Conservation (phyloP, 2,888 invertebrate genomes). For the Plebejus argus region DNA sequence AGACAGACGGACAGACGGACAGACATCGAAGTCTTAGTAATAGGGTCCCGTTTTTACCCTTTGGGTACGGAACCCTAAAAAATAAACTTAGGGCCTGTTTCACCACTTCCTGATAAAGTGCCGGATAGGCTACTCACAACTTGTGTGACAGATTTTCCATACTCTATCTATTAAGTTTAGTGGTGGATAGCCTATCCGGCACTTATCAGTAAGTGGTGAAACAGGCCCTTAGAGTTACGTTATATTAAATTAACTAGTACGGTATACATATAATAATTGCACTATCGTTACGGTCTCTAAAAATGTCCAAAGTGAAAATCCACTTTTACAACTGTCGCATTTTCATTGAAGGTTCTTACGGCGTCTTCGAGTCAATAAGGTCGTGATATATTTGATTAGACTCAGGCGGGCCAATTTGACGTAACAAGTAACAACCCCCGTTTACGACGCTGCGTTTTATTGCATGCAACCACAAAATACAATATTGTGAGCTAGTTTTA, state of each 20-base stretch:
- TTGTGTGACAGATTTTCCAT: too few relatives aligned
- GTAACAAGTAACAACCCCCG: conserved; percentile 45
- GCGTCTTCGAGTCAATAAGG: conserved; percentile 39
- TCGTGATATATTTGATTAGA: conserved; percentile 56
- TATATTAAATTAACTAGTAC: background rate
- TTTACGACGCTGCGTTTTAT: conserved; percentile 65
- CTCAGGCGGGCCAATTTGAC: conserved; percentile 54
- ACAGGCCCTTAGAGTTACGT: too few relatives aligned
- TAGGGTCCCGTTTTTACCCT: too few relatives aligned
- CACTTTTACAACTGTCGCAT: conserved; percentile 22
- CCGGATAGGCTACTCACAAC: too few relatives aligned
- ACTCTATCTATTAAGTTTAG: too few relatives aligned
- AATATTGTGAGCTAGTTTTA: conserved; percentile 33
- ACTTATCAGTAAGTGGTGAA: too few relatives aligned
- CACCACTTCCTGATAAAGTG: too few relatives aligned
- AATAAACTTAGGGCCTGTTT: too few relatives aligned
- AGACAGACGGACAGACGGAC: too few relatives aligned
- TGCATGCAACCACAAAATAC: conserved; percentile 38
- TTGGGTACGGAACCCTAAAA: too few relatives aligned
- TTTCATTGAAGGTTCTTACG: conserved; percentile 17
- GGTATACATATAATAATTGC: background rate
- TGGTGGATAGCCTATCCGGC: too few relatives aligned
- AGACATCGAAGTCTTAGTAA: too few relatives aligned
- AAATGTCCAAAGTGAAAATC: conserved; percentile 1
- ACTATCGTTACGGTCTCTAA: background rate